A percentile compares a stretch with the other conserved stretches of the same genome.
Evolutionary conservation across 2,888 invertebrate genomes (phyloP).

Genomic region (Dexiosoma caninum): DNA sequence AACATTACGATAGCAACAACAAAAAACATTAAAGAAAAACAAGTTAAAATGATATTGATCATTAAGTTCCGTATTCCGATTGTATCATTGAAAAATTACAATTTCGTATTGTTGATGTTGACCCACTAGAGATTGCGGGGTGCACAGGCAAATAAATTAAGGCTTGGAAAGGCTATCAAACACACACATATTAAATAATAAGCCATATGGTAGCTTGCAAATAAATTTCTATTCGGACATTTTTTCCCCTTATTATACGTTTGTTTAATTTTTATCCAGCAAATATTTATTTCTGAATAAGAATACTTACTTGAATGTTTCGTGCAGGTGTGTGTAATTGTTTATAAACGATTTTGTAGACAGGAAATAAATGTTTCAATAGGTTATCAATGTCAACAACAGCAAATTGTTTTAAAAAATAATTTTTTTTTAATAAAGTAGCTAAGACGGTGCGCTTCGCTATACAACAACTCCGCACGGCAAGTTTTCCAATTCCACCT

Average conservation of each 20-base stretch:
- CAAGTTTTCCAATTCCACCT: no score
- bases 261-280: slow-evolving; percentile 36
- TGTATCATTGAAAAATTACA: slow-evolving; percentile 46
- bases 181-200: neutral
- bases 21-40: slow-evolving; percentile 10
- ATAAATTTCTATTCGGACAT: slow-evolving; percentile 22
- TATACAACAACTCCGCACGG: no score
- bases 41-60: slow-evolving; percentile 55
- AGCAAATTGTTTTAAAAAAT: slow-evolving; percentile 20
- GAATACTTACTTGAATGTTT: neutral
- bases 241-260: slow-evolving; percentile 6
- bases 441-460: no score
- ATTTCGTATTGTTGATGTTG: neutral
- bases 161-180: neutral
- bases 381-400: slow-evolving; percentile 56
- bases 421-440: slow-evolving; percentile 10
- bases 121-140: slow-evolving; percentile 25
- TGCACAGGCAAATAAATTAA: neutral
- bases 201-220: neutral
- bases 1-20: neutral
- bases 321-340: neutral
- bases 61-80: slow-evolving; percentile 53
- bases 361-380: slow-evolving; percentile 60
- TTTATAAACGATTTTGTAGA: slow-evolving; percentile 41
- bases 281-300: slow-evolving; percentile 40